These are phyloP conservation scores for Amorpha juglandis DNA, from an alignment of 2,888 invertebrate species.

Conservation along the genomic window DNA sequence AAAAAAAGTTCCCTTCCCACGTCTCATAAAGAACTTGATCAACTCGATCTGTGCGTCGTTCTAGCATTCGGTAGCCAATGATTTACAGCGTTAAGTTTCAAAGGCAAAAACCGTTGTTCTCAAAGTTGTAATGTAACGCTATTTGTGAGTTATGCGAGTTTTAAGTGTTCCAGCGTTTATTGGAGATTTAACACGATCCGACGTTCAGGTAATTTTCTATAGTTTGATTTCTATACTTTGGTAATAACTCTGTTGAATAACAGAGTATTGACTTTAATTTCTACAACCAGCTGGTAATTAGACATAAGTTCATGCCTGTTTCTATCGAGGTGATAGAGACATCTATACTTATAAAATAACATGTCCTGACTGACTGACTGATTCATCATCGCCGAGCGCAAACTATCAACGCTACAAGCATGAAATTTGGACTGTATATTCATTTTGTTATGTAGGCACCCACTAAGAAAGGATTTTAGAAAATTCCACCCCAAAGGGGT, in stretches of 20 bases:
- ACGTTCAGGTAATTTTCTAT: neutral
- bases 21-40: neutral
- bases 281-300: neutral
- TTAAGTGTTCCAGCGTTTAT: slow-evolving; percentile 1
- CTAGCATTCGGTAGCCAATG: neutral
- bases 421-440: no score
- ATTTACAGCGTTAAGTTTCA: slow-evolving; percentile 17
- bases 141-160: slow-evolving; percentile 19
- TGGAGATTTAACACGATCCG: slow-evolving; percentile 11
- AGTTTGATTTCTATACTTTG: neutral
- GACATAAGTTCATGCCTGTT: no score
- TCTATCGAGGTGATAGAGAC: no score
- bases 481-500: no score
- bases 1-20: no score
- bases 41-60: neutral
- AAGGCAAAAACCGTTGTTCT: slow-evolving; percentile 17
- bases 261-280: no score
- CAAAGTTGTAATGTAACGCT: slow-evolving; percentile 11
- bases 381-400: no score
- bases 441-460: no score
- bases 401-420: no score
- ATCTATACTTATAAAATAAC: no score
- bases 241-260: neutral
- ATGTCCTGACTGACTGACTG: no score
- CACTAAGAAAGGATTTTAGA: no score